phyloP scores from a whole-genome alignment of 2,797 vertebrate genomes.

The Octomys mimax region DNA sequence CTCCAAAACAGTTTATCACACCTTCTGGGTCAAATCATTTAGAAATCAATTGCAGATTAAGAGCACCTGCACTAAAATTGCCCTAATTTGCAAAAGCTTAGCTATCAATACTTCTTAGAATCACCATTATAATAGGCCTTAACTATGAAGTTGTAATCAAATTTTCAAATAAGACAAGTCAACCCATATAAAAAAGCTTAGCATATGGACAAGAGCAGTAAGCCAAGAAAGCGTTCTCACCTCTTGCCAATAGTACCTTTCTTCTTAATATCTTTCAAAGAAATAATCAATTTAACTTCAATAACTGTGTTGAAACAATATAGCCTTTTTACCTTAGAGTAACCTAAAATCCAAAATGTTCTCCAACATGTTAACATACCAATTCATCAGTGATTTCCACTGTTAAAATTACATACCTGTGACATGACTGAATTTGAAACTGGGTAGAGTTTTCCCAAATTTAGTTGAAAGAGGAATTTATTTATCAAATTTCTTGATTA shows the following conservation, averaged over 20 bases:
- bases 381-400: slow-evolving; percentile 51
- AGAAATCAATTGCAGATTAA: slow-evolving; percentile 6
- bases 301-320: slow-evolving; percentile 5
- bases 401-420: slow-evolving; percentile 45
- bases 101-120: neutral
- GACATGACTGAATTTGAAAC: slow-evolving; percentile 36
- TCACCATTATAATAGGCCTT: neutral
- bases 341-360: slow-evolving; percentile 56
- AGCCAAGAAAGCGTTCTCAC: neutral
- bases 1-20: slow-evolving; percentile 14
- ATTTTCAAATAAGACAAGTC: slow-evolving; percentile 37
- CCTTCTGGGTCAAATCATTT: neutral
- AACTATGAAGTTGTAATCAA: neutral
- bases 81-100: neutral
- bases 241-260: neutral
- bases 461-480: slow-evolving; percentile 18
- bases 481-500: slow-evolving; percentile 50
- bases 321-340: neutral
- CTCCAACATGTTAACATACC: neutral
- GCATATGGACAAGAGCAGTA: neutral
- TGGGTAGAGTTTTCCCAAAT: neutral
- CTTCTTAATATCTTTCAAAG: slow-evolving; percentile 52
- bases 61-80: neutral
- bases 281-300: slow-evolving; percentile 41
- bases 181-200: slow-evolving; percentile 1